Evolutionary conservation across 2,113 vertebrate species (phyloP).

Genomic region (Athene noctua): DNA sequence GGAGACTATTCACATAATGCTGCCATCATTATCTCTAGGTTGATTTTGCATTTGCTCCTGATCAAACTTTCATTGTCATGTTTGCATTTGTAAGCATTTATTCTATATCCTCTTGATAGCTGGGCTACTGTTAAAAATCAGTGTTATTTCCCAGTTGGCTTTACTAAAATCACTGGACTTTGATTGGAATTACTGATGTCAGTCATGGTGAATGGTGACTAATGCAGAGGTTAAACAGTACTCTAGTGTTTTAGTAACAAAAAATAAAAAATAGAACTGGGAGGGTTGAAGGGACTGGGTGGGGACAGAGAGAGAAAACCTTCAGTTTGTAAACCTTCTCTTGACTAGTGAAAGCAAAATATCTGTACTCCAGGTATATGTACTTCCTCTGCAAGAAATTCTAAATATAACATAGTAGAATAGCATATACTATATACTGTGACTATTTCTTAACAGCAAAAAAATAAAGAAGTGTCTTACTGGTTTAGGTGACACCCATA

Average conservation of each 20-base stretch:
- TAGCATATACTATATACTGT: background rate
- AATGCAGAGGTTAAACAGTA: background rate
- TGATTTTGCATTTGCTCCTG: background rate
- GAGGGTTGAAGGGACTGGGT: accelerated
- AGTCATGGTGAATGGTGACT: background rate
- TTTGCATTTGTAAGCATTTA: background rate
- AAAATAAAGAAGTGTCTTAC: background rate
- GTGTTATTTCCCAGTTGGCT: background rate
- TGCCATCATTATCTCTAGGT: background rate
- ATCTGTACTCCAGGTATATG: background rate
- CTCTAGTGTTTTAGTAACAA: background rate
- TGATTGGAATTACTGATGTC: background rate
- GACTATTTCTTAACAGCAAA: background rate
- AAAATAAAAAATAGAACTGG: background rate
- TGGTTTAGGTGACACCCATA: background rate
- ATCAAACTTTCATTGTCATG: background rate
- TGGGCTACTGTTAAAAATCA: background rate
- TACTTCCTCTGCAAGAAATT: background rate
- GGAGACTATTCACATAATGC: background rate
- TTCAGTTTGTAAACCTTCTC: background rate
- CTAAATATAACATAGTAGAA: background rate
- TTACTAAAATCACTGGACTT: background rate
- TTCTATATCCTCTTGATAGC: background rate
- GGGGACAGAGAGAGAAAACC: background rate
- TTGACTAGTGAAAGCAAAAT: background rate